phyloP scores from a whole-genome alignment of 2,797 vertebrate species.

The Pseudocheirus occidentalis region DNA sequence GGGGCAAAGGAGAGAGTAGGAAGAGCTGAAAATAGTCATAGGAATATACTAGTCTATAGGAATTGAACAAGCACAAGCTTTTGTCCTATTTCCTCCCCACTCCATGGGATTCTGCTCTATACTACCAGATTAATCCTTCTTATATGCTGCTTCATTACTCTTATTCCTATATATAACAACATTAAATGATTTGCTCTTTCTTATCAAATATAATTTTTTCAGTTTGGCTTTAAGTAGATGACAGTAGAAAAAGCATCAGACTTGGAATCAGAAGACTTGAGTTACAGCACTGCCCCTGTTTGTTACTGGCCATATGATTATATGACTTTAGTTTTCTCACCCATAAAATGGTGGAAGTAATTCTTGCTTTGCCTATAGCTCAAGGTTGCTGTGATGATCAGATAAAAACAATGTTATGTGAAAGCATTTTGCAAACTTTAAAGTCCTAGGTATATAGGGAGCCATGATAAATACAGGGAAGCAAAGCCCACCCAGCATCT shows the following conservation, averaged over 20 bases:
- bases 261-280: background rate
- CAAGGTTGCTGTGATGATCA: background rate
- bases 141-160: background rate
- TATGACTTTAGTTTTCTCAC: background rate
- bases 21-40: background rate
- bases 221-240: background rate
- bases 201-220: background rate
- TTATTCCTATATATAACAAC: background rate
- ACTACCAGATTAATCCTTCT: background rate
- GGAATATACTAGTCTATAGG: background rate
- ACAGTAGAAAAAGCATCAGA: background rate
- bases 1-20: background rate
- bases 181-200: background rate
- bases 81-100: background rate
- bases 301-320: background rate
- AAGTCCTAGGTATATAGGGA: background rate
- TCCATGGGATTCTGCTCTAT: background rate
- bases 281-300: background rate
- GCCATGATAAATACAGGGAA: background rate
- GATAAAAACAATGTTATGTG: background rate
- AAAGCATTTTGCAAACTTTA: background rate
- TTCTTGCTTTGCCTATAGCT: background rate
- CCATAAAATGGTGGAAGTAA: background rate
- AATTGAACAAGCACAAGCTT: background rate
- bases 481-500: background rate